Evolutionary conservation across 2,113 vertebrate genomes (phyloP).

Genomic region (Otis tarda): DNA sequence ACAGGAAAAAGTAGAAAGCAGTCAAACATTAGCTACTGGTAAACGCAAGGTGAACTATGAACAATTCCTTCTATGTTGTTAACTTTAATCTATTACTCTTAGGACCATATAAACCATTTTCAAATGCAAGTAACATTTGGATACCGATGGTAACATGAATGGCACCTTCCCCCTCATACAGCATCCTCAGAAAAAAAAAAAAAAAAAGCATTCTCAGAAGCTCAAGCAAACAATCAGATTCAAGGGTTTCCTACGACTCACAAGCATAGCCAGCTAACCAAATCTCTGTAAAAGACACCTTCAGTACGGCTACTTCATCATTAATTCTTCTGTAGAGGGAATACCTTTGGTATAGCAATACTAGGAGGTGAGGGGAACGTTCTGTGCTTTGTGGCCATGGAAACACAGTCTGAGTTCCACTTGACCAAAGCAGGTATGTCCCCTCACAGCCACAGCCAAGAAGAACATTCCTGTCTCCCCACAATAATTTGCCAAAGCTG

Average conservation of each 20-base stretch:
- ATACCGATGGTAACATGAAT: too few relatives aligned
- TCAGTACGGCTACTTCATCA: not conserved
- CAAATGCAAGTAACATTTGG: too few relatives aligned
- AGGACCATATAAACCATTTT: too few relatives aligned
- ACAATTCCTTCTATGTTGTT: too few relatives aligned
- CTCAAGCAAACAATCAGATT: not conserved
- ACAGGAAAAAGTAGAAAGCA: too few relatives aligned
- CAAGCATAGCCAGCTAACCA: not conserved
- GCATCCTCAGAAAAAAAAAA: too few relatives aligned
- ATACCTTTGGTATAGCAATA: not conserved
- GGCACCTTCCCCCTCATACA: too few relatives aligned
- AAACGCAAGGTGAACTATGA: too few relatives aligned
- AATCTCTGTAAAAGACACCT: not conserved
- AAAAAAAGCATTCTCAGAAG: not conserved
- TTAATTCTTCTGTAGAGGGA: not conserved
- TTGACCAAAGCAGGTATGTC: not conserved
- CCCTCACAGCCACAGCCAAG: fast-evolving
- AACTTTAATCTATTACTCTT: too few relatives aligned
- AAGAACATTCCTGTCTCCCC: not conserved
- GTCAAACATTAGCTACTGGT: too few relatives aligned
- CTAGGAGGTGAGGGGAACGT: not conserved
- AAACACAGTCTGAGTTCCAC: not conserved
- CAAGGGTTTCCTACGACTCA: not conserved
- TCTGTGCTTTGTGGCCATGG: not conserved
- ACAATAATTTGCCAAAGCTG: not conserved